Conservation (phyloP, 1,140 invertebrate species). For the Ips typographus region DNA sequence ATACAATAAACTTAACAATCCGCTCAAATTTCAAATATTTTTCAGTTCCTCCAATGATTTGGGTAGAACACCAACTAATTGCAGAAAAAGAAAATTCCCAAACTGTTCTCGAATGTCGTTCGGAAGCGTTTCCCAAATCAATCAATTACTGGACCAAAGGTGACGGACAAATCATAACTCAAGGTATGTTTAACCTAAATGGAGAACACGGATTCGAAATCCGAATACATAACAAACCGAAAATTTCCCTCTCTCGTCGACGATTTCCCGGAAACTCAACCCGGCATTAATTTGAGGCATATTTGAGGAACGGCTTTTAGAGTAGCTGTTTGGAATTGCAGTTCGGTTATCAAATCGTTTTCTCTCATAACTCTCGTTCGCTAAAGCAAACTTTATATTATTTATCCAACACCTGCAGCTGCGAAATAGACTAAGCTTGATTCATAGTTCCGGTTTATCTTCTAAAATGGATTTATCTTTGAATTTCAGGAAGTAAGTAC, state of each 20-base stretch:
- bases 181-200: conserved; percentile 56
- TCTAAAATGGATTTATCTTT: neutral
- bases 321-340: conserved; percentile 12
- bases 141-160: conserved; percentile 84
- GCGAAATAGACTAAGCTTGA: conserved; percentile 7
- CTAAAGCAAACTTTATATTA: conserved; percentile 16
- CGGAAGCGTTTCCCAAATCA: conserved; percentile 84
- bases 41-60: conserved; percentile 78
- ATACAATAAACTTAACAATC: too few species aligned
- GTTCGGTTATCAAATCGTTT: conserved; percentile 17
- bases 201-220: neutral
- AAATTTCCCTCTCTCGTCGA: neutral
- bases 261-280: neutral
- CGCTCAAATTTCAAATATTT: neutral
- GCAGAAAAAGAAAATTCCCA: conserved; percentile 72
- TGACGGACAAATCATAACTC: conserved; percentile 73
- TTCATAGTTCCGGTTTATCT: neutral
- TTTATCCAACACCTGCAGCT: conserved; percentile 13
- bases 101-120: conserved; percentile 72
- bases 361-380: neutral
- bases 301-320: conserved; percentile 5
- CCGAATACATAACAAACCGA: neutral
- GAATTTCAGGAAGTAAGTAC: conserved; percentile 69
- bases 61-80: conserved; percentile 77
- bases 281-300: conserved; percentile 6